A percentile compares a stretch with the other conserved stretches of the same genome.
Evolutionary conservation across 2,888 invertebrate species (phyloP).

Genomic region (Apantesis nais): DNA sequence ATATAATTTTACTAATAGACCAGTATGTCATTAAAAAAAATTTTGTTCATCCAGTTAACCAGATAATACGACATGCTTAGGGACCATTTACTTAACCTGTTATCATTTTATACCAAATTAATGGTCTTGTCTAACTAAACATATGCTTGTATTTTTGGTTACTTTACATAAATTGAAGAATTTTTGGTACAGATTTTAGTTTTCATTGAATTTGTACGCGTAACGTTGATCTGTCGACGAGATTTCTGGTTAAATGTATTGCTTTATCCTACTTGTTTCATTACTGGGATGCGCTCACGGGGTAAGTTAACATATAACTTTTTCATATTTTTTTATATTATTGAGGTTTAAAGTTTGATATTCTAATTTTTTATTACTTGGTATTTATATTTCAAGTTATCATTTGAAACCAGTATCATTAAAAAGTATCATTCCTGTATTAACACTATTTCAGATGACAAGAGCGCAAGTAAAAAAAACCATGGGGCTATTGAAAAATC

Average conservation of each 20-base stretch:
- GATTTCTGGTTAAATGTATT: slow-evolving; percentile 24
- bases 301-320: slow-evolving; percentile 30
- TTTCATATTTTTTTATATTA: not conserved
- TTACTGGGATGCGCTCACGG: slow-evolving; percentile 24
- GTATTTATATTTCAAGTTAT: not conserved
- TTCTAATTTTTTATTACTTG: not conserved
- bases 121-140: slow-evolving; percentile 28
- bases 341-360: not conserved
- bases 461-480: slow-evolving; percentile 86
- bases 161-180: slow-evolving; percentile 40
- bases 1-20: not conserved
- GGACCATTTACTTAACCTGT: slow-evolving; percentile 33
- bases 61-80: slow-evolving; percentile 15
- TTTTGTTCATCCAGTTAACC: slow-evolving; percentile 7
- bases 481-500: slow-evolving; percentile 84
- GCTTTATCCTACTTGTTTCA: slow-evolving; percentile 21
- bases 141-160: slow-evolving; percentile 26
- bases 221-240: slow-evolving; percentile 22
- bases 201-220: slow-evolving; percentile 14
- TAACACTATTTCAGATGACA: slow-evolving; percentile 60
- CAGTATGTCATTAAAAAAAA: slow-evolving; percentile 21
- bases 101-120: slow-evolving; percentile 35
- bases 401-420: not conserved
- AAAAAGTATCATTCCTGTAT: not conserved
- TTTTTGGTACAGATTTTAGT: slow-evolving; percentile 28